Percentiles rank a stretch among this genome's conserved stretches.
Conservation (phyloP, 2,797 vertebrate species). For the Sciurus carolinensis region DNA sequence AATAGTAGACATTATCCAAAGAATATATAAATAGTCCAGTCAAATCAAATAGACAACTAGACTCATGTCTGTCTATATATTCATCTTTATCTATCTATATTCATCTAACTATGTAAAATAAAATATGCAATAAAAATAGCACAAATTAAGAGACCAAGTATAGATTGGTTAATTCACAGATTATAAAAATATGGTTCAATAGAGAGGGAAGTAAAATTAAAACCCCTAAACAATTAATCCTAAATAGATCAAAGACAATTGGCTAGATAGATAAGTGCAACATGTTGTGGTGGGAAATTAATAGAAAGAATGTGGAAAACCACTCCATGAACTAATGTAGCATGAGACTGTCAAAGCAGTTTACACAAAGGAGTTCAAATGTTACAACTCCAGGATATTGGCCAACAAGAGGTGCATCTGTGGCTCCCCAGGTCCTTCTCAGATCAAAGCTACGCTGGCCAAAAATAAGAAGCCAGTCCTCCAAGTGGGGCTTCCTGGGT, state of each 20-base stretch:
- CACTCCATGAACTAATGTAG: background rate
- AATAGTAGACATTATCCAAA: background rate
- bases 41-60: background rate
- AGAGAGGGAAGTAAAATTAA: background rate
- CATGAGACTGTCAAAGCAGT: background rate
- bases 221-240: background rate
- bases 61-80: background rate
- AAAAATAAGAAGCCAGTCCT: background rate
- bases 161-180: background rate
- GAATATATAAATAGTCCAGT: background rate
- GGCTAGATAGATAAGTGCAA: background rate
- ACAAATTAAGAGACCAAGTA: background rate
- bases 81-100: background rate
- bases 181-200: background rate
- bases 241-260: background rate
- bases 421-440: too few relatives aligned
- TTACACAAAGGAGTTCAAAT: background rate
- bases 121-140: background rate
- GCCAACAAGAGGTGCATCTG: background rate
- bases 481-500: background rate
- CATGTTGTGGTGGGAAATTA: too few relatives aligned
- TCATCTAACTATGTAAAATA: background rate
- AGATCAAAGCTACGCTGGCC: background rate
- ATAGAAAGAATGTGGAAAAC: background rate
- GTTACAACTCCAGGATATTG: background rate